Base-by-base conservation (phyloP, 64 coral and sea anemone species). In the Stichodactyla mertensii region DNA sequence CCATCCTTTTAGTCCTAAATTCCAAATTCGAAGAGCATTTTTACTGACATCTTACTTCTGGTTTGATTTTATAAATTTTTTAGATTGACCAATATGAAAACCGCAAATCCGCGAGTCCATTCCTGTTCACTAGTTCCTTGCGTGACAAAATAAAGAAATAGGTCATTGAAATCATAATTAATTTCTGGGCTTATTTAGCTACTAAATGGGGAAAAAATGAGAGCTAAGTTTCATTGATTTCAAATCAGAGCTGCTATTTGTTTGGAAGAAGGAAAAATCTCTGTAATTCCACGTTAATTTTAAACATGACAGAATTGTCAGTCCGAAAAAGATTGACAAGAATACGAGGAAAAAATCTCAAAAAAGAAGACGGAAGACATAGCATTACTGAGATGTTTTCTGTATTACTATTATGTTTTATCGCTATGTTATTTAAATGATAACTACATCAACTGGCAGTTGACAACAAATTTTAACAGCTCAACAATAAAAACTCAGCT, bases 171-270 rank as follows among this genome's bases (percentile, higher is more conserved):
- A 74, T 26, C 23, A 74, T 31, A 74, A 74, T 74, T 74, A 74
- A 74, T 74, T 74, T 74, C 69, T 74, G 24, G 24, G 69, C 69
- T 74, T 74, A 74, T 74, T 74, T 74, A 74, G 69, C 69, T 27
- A 74, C 27, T 74, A 74, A 23, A n/a, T 11, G 23, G 69, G 23
- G 27, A 31, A 74, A n/a, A 28, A 27, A 27, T 74, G 24, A 28
- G 24, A 36, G 62, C 9, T 66, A 22, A 7, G 1, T 58, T 74
- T 74, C 69, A 10, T 74, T 74, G 69, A 74, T 74, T 74, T 74
- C 5, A 4, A 74, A 74, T 74, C 69, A 74, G 69, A 23, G 23
- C n/a, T 12, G 24, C 24, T 74, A 11, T 74, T 74, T 31, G 26
- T 31, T 31, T 27, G 62, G 62, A 28, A 74, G 10, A 12, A 31